Evolutionary conservation across 2,113 vertebrate genomes (phyloP).

Genomic region (Motacilla tschutschensis): DNA sequence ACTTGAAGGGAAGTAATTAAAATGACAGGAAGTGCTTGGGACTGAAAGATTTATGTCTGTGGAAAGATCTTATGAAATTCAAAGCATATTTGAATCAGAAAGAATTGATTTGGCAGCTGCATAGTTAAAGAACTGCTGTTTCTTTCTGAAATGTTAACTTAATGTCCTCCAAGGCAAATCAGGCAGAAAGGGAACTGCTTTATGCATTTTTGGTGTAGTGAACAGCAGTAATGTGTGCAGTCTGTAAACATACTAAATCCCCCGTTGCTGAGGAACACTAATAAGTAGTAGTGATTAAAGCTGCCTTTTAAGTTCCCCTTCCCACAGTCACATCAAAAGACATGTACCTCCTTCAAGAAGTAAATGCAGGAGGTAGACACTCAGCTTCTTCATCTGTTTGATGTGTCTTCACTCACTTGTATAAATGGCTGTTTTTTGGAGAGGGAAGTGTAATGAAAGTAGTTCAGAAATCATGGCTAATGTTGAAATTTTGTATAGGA

Average conservation of each 20-base stretch:
- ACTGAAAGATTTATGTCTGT: conserved; percentile 9
- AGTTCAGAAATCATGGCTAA: not conserved
- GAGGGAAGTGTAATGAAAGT: not conserved
- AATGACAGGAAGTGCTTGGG: conserved; percentile 21
- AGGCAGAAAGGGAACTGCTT: not conserved
- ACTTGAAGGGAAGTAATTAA: conserved; percentile 27
- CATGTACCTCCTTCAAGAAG: not conserved
- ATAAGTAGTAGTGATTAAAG: not conserved
- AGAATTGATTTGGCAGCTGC: not conserved
- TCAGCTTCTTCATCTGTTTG: not conserved
- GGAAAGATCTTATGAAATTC: conserved; percentile 6
- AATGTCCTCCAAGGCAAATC: not conserved
- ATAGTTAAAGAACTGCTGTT: not conserved
- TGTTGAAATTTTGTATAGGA: not conserved
- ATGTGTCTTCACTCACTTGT: not conserved
- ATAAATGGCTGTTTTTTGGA: not conserved
- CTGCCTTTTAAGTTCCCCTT: not conserved
- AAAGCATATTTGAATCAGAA: not conserved
- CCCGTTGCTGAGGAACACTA: not conserved
- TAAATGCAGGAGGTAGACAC: not conserved
- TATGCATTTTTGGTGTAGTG: not conserved
- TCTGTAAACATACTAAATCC: not conserved
- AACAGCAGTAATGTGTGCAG: not conserved
- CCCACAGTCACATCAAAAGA: not conserved
- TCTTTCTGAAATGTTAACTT: not conserved